Conservation (phyloP, 2,888 invertebrate species). For the Polymixis lichenea region DNA sequence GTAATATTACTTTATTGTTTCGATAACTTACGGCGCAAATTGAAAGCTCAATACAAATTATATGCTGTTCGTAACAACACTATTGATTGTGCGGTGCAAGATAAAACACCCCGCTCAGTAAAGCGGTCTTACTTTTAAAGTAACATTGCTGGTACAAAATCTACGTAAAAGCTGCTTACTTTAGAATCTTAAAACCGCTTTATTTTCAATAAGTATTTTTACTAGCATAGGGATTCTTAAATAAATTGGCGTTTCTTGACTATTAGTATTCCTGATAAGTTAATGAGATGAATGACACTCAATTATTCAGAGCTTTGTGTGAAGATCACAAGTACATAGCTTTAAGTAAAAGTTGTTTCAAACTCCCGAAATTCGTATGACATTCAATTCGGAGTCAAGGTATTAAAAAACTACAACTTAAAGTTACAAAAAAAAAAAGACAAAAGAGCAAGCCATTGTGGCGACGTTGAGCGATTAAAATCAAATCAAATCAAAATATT, state of each 20-base stretch:
- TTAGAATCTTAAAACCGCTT: neutral
- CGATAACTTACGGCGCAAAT: conserved; percentile 24
- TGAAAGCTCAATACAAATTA: conserved; percentile 38
- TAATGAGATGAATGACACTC: neutral
- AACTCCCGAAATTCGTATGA: no score
- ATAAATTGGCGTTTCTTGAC: neutral
- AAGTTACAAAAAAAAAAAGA: no score
- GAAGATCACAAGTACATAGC: neutral
- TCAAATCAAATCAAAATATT: no score
- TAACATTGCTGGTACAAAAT: neutral
- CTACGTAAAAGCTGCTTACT: neutral
- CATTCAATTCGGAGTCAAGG: neutral
- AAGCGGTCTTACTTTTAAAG: neutral
- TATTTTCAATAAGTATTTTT: neutral
- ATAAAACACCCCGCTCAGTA: neutral
- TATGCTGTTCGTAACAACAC: conserved; percentile 15
- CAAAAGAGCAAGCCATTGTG: neutral
- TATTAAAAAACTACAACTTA: neutral
- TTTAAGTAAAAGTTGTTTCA: neutral
- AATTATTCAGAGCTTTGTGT: neutral
- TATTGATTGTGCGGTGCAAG: conserved; percentile 27
- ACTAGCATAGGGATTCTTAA: neutral
- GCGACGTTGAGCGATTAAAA: neutral
- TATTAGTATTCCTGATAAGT: no score
- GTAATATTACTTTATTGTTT: neutral